Base-by-base conservation (phyloP, 2,888 invertebrate genomes). In the Andricus quercusramuli region DNA sequence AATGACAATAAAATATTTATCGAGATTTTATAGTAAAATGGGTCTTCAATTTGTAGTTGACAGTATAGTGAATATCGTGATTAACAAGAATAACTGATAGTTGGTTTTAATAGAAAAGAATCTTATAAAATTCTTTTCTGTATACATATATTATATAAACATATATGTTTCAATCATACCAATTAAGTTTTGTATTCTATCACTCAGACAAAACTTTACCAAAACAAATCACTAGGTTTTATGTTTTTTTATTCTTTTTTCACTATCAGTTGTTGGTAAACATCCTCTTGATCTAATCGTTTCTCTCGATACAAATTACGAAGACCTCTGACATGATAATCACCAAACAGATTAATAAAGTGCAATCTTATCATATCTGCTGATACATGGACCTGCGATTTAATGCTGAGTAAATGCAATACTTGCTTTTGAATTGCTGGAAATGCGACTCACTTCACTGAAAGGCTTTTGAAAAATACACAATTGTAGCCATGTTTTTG, bases 321-420 rank as follows among this genome's bases (percentile, higher is more conserved):
- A 56, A 56, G n/a, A 62, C 25, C 15, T 22, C 22, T 25, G 62
- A 62, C 25, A 62, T 62, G 15, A 17, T 25, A 62, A 62, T 62
- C 25, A 22, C 22, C 5, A n/a, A 67, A 25, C n/a, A 41, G 22
- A 67, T 67, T 22, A 41, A 37, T 13, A 41, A 67, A 41, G 22
- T 67, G 15, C 13, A 67, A 67, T 67, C 66, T 67, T 67, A 67
- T 67, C 66, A 41, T 32, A 41, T 41, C 37, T 37, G 32, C 20
- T 67, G 66, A 67, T 41, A 67, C 66, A 67, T 67, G 66, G 41
- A 67, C n/a, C 37, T 41, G 37, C n/a, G 11, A 3, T 22, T 41
- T 41, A 67, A 32, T n/a, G 41, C n/a, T 67, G 3, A n/a, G n/a
- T 17, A n/a, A n/a, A 67, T 20, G 9, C 13, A 66, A n/a, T 22